A percentile compares a stretch with the other conserved stretches of the same genome.
These are phyloP conservation scores for Phenganax marumi DNA, from an alignment of 92 coral and sea anemone species.

Conservation along the genomic window DNA sequence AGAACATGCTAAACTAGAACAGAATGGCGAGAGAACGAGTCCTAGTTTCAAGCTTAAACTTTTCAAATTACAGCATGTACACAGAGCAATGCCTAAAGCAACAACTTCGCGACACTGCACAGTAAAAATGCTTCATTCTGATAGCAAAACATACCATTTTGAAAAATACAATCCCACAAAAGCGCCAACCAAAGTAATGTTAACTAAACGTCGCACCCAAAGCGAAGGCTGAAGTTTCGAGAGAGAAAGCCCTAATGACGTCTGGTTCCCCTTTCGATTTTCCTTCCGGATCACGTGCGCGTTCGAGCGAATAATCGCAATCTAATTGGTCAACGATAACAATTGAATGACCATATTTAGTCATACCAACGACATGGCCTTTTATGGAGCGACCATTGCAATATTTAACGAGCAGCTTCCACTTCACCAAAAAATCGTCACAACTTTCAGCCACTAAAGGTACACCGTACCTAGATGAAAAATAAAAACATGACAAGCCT, in stretches of 20 bases:
- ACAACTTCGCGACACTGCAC: background rate
- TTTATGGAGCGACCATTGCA: background rate
- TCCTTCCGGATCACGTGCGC: slow-evolving; percentile 31
- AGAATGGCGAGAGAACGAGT: background rate
- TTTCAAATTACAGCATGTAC: background rate
- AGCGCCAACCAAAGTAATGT: background rate
- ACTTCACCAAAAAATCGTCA: too few species aligned
- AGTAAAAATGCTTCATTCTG: background rate
- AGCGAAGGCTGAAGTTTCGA: background rate
- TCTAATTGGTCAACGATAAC: slow-evolving; percentile 39
- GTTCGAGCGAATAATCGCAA: slow-evolving; percentile 19
- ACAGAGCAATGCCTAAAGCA: background rate
- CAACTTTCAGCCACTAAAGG: too few species aligned
- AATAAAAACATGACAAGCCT: too few species aligned
- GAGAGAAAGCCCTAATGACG: slow-evolving; percentile 3
- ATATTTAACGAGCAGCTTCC: background rate
- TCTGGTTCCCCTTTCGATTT: background rate
- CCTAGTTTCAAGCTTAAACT: background rate
- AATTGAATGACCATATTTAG: slow-evolving; percentile 25
- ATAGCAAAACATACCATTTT: slow-evolving; percentile 29
- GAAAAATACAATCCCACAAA: background rate
- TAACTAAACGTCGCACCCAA: background rate
- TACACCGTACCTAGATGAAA: too few species aligned
- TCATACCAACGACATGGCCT: slow-evolving; percentile 18
- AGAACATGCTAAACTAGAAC: too few species aligned